Conservation (phyloP, 2,888 invertebrate species). For the Seira musarum region DNA sequence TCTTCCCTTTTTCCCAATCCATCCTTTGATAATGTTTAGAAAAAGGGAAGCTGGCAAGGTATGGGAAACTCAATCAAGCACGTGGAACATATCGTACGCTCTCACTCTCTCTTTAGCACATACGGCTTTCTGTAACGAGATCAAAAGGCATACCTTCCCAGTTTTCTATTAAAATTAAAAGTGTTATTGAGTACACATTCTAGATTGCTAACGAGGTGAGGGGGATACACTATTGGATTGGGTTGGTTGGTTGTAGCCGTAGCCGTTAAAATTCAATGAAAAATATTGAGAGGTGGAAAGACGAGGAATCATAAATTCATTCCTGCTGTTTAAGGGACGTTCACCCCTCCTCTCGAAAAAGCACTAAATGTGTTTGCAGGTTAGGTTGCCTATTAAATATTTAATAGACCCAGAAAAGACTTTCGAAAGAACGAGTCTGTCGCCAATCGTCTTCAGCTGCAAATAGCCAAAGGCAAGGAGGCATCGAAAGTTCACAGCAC, state of each 20-base stretch:
- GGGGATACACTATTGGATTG: neutral
- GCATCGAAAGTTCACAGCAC: too few relatives aligned
- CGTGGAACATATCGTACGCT: too few relatives aligned
- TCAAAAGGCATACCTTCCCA: neutral
- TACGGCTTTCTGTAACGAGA: neutral
- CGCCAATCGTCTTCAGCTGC: too few relatives aligned
- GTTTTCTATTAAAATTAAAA: neutral
- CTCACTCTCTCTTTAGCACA: too few relatives aligned
- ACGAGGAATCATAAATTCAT: neutral
- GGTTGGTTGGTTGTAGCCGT: too few relatives aligned
- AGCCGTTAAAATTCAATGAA: too few relatives aligned
- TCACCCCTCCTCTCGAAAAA: neutral
- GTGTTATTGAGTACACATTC: neutral
- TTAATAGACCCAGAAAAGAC: too few relatives aligned
- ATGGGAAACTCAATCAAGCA: neutral
- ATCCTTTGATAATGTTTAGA: neutral
- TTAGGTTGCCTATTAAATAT: too few relatives aligned
- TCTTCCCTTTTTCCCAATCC: conserved; percentile 5
- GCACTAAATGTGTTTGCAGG: neutral
- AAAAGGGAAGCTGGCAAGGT: neutral
- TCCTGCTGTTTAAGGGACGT: neutral
- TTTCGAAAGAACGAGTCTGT: too few relatives aligned
- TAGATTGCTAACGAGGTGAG: neutral
- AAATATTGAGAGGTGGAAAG: too few relatives aligned
- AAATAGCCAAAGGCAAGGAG: too few relatives aligned